Base-by-base conservation (phyloP, 23 tunicate species). In the Botrylloides violaceus region DNA sequence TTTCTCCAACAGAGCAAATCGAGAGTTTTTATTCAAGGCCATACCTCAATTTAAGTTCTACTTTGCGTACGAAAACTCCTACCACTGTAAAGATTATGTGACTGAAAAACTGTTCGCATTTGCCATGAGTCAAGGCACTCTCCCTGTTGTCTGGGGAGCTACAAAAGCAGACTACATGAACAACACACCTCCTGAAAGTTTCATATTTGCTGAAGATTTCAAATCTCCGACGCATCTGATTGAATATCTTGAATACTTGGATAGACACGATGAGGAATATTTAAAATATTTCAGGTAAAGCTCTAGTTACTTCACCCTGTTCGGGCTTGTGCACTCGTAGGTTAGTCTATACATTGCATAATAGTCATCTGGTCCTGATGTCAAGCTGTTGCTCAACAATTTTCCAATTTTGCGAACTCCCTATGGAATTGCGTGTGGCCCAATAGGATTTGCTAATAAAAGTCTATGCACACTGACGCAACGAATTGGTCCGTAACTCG, bases 131-230 rank as follows among this genome's bases (percentile, higher is more conserved):
- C 58, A 79, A 1, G 71, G 80, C 48, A 39, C 64, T 23, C 79
- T 84, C 22, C 91, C 91, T 25, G 63, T 84, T 24, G 75, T 78
- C 2, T 84, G 91, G 91, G 91, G 91, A 2, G 83, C 91, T 15
- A 66, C 79, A 3, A 50, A 34, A 34, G 83, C 70, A 63, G 91
- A 84, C 66, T 76, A 78, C 4, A 75, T 60, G 55, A 79, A 73
- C 32, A 68, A 71, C 34, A 83, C 91, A 36, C 91, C 91, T 19
- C 22, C 36, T 5, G 25, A 77, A 59, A 77, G 83, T 2, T 84
- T 36, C 55, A 77, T 84, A 12, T 81, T 72, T 58, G 73, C 65
- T 2, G 91, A 84, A 53, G 83, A 84, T 35, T 84, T 77, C 37
- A 61, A 71, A n/a, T 58, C 83, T 0, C 75, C 78, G 7, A 29